Evolutionary conservation across 2,797 vertebrate genomes (phyloP), one percentile per base, ranked within the genome.

Genomic region (Lerista edwardsae): DNA sequence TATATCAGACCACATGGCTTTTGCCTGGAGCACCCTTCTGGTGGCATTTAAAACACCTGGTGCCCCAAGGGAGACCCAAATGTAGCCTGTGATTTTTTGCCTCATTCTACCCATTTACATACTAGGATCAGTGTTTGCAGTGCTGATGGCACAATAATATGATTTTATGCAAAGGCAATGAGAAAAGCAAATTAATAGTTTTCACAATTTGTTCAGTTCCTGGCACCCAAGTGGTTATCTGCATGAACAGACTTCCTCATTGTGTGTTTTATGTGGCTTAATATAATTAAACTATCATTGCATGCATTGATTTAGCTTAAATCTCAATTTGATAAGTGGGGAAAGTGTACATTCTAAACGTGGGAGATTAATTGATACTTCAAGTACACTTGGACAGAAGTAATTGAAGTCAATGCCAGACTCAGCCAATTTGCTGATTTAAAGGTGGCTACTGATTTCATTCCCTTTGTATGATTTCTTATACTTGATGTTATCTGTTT

Each of bases 21-120:
- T 89, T 90, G 95, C 95, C 95, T 96, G 91, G 88, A 95, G 93
- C 95, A 95, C 93, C 95, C 96, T 96, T 96, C 95, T 96, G 94
- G 95, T 94, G 95, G 94, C 92, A 95, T 96, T 96, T 95, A 91
- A 93, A 94, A 92, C 95, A 96, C 96, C 95, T 96, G 95, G 94
- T 94, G 92, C 94, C 94, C 94, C 92, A 93, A 86, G 90, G 11
- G 21, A 94, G 90, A 92, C 91, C 84, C 1, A 91, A 91, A 91
- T 82, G 82, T 88, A 79, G 86, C 84, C 59, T 92, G 62, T 83
- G 90, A 87, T 94, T 91, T 90, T 80, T 89, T 86, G 72, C 93
- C 90, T 92, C 74, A 85, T 92, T 67, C 84, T 86, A 93, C 27
- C 59, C 65, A 85, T 84, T 82, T 93, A 92, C 77, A 1, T 0